phyloP scores from a whole-genome alignment of 2,797 vertebrate genomes.

The Enteromius paludinosus region DNA sequence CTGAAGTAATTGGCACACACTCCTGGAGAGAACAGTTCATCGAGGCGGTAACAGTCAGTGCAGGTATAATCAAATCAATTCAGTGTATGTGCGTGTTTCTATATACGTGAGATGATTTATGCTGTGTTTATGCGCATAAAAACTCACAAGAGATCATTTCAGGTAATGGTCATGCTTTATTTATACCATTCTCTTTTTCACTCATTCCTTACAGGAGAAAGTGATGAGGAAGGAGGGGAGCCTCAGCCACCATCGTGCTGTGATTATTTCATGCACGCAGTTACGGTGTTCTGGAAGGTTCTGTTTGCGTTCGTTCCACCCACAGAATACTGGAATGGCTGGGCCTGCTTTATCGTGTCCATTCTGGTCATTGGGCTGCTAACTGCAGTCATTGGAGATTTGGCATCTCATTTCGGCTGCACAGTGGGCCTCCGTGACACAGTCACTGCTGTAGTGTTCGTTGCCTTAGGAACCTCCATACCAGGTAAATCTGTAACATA shows the following conservation, averaged over 20 bases:
- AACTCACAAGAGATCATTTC: neutral
- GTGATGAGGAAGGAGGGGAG: conserved; percentile 81
- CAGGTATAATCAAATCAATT: conserved; percentile 74
- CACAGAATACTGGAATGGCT: conserved; percentile 91
- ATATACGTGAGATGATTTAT: neutral
- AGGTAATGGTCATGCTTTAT: neutral
- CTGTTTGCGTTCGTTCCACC: conserved; percentile 90
- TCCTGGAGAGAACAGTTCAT: conserved; percentile 94
- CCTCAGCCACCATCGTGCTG: conserved; percentile 85
- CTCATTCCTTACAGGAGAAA: conserved; percentile 69
- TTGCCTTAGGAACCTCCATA: conserved; percentile 91
- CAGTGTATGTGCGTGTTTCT: conserved; percentile 12
- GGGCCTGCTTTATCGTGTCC: conserved; percentile 91
- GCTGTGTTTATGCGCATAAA: neutral
- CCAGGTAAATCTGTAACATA: conserved; percentile 77
- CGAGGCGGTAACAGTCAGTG: conserved; percentile 89
- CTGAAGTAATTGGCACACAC: conserved; percentile 87
- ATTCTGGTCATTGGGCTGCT: conserved; percentile 84
- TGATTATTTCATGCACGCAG: conserved; percentile 92
- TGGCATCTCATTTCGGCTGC: conserved; percentile 95
- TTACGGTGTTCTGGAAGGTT: conserved; percentile 94
- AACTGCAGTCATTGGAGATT: conserved; percentile 89
- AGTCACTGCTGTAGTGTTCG: conserved; percentile 94
- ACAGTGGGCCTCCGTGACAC: conserved; percentile 90
- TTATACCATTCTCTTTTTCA: neutral